phyloP scores from a whole-genome alignment of 2,797 vertebrate genomes.

The Syndactyla subalaris region DNA sequence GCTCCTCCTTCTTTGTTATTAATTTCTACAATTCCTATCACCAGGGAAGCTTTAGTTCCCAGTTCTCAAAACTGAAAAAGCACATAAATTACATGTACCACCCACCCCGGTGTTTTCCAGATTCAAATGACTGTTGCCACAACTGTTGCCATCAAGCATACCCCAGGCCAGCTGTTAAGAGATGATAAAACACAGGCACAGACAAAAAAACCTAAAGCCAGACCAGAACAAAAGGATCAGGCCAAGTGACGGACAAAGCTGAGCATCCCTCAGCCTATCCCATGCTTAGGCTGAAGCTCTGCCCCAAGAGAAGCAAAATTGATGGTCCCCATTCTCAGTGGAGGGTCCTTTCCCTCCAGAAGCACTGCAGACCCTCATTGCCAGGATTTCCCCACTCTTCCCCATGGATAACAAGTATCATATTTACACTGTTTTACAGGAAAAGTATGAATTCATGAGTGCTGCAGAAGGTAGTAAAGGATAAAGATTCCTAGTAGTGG shows the following conservation, averaged over 20 bases:
- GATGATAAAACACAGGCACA: neutral
- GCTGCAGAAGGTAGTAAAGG: neutral
- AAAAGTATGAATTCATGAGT: neutral
- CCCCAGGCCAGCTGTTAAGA: conserved; percentile 22
- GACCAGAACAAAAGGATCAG: neutral
- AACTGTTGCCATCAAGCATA: conserved; percentile 51
- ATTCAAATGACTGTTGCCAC: neutral
- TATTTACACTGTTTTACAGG: neutral
- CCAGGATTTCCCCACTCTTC: accelerated
- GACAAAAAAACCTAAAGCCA: neutral
- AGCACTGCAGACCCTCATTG: neutral
- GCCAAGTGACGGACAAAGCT: neutral
- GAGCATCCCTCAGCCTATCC: neutral
- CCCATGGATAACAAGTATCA: accelerated
- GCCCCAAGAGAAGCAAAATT: neutral
- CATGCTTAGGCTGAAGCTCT: neutral
- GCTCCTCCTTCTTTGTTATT: neutral
- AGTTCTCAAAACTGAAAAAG: neutral
- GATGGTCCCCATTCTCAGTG: accelerated
- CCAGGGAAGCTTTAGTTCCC: neutral
- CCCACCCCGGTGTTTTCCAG: neutral
- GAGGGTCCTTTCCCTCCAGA: accelerated
- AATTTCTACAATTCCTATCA: neutral
- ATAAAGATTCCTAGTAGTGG: neutral
- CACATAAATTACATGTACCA: neutral